A percentile compares a stretch with the other conserved stretches of the same genome.
Evolutionary conservation across 2,113 vertebrate genomes (phyloP).

Genomic region (Ovibos moschatus): DNA sequence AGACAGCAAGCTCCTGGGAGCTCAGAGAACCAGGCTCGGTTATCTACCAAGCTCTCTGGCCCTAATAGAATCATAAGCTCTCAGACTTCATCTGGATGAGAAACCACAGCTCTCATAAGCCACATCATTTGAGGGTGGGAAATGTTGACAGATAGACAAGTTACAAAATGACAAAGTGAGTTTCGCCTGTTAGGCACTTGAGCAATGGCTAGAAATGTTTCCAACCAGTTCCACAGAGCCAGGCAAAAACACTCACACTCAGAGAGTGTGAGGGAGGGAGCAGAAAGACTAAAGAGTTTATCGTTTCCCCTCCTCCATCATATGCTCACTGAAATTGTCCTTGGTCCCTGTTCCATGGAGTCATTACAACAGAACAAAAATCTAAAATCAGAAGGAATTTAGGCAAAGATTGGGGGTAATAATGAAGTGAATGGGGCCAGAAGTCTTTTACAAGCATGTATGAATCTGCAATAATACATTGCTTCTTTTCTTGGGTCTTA

Average conservation of each 20-base stretch:
- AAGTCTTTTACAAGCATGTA: not conserved
- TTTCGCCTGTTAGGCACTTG: not conserved
- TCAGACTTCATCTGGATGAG: not conserved
- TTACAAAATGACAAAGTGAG: not conserved
- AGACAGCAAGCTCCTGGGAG: not conserved
- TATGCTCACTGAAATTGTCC: not conserved
- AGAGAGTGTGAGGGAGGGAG: not conserved
- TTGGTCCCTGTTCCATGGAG: not conserved
- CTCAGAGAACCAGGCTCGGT: not conserved
- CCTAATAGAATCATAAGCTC: not conserved
- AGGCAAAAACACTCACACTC: not conserved
- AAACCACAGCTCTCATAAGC: not conserved
- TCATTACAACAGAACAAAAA: not conserved
- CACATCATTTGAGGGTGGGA: not conserved
- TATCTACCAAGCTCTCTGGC: not conserved
- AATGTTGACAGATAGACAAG: not conserved
- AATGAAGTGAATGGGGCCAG: not conserved
- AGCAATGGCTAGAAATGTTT: not conserved
- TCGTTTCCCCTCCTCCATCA: not conserved
- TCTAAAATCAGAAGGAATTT: not conserved
- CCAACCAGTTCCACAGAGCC: not conserved
- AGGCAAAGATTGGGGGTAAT: not conserved
- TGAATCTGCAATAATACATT: accelerated
- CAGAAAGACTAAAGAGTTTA: not conserved
- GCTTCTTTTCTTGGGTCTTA: not conserved